These are phyloP conservation scores for Desmodus rotundus DNA, from an alignment of 2,113 vertebrate species.

Conservation along the genomic window DNA sequence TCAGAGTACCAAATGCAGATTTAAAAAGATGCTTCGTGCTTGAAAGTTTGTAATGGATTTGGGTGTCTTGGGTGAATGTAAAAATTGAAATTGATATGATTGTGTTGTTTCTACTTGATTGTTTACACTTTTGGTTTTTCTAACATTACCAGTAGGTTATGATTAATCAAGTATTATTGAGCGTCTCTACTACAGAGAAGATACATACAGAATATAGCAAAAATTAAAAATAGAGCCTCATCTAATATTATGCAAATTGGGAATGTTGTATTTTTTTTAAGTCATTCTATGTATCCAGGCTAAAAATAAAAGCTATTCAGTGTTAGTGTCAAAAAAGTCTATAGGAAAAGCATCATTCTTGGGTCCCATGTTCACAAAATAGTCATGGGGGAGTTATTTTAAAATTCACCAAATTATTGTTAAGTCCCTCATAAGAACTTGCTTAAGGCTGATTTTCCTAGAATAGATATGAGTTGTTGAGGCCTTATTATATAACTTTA, in stretches of 20 bases:
- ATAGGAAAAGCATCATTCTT: constrained; percentile 1
- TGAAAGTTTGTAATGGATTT: constrained; percentile 17
- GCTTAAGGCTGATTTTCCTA: constrained; percentile 28
- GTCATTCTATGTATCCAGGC: neutral
- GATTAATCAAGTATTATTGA: constrained; percentile 14
- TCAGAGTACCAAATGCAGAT: neutral
- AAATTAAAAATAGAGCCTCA: neutral
- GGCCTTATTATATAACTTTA: constrained; percentile 28
- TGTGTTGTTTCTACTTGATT: neutral
- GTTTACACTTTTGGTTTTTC: neutral
- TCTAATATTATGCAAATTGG: neutral
- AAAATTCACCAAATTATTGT: neutral
- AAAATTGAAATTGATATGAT: constrained; percentile 6
- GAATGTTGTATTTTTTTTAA: neutral
- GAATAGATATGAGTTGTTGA: neutral
- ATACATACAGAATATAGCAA: neutral
- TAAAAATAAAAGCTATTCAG: constrained; percentile 37
- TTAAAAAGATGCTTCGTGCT: neutral
- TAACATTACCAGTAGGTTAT: neutral
- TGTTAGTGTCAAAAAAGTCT: neutral
- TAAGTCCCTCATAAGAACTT: constrained; percentile 5
- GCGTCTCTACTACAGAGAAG: neutral
- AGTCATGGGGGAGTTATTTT: neutral
- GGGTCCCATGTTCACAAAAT: neutral
- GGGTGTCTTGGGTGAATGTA: neutral